These are phyloP conservation scores for Drosophila watanabei DNA, from an alignment of 1,140 invertebrate genomes.

Conservation along the genomic window DNA sequence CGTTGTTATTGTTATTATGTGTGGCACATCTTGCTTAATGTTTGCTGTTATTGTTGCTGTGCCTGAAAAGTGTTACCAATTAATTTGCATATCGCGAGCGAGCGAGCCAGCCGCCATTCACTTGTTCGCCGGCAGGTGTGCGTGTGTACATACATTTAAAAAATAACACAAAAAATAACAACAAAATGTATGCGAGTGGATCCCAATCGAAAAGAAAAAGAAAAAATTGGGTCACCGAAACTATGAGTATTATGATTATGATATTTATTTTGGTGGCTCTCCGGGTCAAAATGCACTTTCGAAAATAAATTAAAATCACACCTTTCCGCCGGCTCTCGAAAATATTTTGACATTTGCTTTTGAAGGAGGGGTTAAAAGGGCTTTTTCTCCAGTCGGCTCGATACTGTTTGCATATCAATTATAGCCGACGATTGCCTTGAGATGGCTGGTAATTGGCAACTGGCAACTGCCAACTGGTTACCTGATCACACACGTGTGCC, in stretches of 20 bases:
- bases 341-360: conserved; percentile 49
- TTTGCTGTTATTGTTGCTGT: conserved; percentile 36
- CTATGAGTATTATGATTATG: conserved; percentile 59
- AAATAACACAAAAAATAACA: not conserved
- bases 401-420: conserved; percentile 60
- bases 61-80: conserved; percentile 75
- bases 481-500: conserved; percentile 47
- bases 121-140: conserved; percentile 52
- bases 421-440: conserved; percentile 56
- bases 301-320: conserved; percentile 42
- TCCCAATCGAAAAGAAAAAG: conserved; percentile 16
- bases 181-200: conserved; percentile 21
- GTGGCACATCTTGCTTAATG: conserved; percentile 57
- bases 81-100: conserved; percentile 79
- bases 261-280: conserved; percentile 19
- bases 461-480: conserved; percentile 18
- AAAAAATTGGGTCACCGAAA: conserved; percentile 68
- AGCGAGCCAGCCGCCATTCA: conserved; percentile 63
- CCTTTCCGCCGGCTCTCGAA: conserved; percentile 29
- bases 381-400: not conserved
- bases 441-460: conserved; percentile 43
- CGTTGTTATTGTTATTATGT: conserved; percentile 49
- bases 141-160: conserved; percentile 9
- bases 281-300: conserved; percentile 45
- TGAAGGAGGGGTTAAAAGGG: conserved; percentile 13